Conservation (phyloP, 2,113 vertebrate species). For the rabbit (Oryctolagus cuniculus) region DNA sequence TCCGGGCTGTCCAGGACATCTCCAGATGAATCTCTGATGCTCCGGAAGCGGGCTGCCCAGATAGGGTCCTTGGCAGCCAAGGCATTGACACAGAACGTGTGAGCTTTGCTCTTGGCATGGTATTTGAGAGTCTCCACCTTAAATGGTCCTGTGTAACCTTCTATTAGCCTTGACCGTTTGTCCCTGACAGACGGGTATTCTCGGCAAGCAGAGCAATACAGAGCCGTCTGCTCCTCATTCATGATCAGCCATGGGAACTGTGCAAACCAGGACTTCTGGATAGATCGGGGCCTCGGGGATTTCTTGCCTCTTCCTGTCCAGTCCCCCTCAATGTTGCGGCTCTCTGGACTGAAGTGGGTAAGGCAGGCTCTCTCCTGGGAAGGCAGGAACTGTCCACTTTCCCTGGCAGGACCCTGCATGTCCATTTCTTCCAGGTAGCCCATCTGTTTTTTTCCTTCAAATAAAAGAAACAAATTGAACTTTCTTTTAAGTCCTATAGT, state of each 20-base stretch:
- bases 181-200: constrained; percentile 62
- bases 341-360: not conserved
- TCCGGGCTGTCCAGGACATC: not conserved
- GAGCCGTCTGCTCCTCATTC: constrained; percentile 64
- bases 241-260: constrained; percentile 74
- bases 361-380: constrained; percentile 51
- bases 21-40: not conserved
- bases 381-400: not conserved
- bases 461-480: constrained; percentile 50
- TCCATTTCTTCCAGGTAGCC: constrained; percentile 26
- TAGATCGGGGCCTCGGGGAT: constrained; percentile 24
- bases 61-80: constrained; percentile 41
- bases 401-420: not conserved
- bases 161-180: constrained; percentile 69
- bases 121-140: constrained; percentile 82
- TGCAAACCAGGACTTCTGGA: constrained; percentile 70
- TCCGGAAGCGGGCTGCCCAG: constrained; percentile 60
- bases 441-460: constrained; percentile 59
- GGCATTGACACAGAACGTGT: constrained; percentile 66
- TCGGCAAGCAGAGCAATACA: constrained; percentile 72
- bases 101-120: constrained; percentile 75
- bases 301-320: constrained; percentile 3
- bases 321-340: not conserved
- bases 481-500: not conserved
- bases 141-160: constrained; percentile 74